These are phyloP conservation scores for Parotocinclus haroldoi DNA, from an alignment of 2,797 vertebrate species.

Conservation along the genomic window DNA sequence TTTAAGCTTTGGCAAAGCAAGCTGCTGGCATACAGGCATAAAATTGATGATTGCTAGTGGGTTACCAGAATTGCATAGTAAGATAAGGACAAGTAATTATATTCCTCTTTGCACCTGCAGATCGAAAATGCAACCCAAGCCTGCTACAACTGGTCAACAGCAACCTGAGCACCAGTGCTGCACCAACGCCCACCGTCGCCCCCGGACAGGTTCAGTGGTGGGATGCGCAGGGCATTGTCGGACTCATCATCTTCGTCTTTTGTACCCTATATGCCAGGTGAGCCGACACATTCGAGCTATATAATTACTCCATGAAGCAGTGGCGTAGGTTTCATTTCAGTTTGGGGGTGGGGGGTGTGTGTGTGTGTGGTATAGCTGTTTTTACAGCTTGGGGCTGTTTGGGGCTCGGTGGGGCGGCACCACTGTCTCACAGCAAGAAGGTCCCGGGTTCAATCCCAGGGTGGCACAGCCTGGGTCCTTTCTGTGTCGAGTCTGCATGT, in stretches of 20 bases:
- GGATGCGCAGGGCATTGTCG: constrained; percentile 85
- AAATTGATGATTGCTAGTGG: not conserved
- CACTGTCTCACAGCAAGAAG: no score
- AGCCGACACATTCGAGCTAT: not conserved
- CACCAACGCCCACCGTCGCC: not conserved
- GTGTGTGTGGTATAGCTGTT: no score
- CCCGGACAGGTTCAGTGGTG: constrained; percentile 72
- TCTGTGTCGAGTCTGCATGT: no score
- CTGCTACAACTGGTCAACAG: constrained; percentile 68
- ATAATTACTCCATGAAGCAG: no score
- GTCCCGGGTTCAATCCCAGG: no score
- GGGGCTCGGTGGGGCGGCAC: no score
- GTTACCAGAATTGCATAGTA: not conserved
- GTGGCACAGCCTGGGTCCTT: no score
- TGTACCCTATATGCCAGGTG: constrained; percentile 90
- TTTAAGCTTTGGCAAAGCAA: constrained; percentile 6
- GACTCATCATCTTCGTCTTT: constrained; percentile 81
- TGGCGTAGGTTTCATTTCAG: no score
- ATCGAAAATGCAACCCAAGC: constrained; percentile 82
- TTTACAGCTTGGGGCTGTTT: no score
- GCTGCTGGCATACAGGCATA: not conserved
- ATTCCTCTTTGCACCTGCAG: constrained; percentile 55
- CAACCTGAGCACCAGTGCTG: constrained; percentile 41
- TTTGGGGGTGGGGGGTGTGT: no score
- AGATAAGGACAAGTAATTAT: not conserved